Conservation (phyloP, 1,140 invertebrate genomes). For the Dendroctonus valens region DNA sequence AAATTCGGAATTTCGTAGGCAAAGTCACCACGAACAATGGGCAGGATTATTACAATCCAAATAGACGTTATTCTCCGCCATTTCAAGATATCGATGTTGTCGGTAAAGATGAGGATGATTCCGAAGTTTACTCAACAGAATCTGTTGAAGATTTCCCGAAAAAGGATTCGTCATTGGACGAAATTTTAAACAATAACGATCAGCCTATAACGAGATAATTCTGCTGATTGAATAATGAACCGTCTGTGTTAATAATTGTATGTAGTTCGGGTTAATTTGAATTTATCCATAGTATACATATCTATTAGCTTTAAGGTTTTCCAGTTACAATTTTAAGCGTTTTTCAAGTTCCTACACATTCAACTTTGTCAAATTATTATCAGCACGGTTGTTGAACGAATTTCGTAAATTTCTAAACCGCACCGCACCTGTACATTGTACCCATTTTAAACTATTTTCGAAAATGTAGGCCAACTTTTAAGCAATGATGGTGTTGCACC, state of each 20-base stretch:
- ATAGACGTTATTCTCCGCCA: constrained; percentile 50
- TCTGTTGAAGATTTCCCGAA: constrained; percentile 3
- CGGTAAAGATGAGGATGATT: constrained; percentile 54
- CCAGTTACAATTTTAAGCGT: constrained; percentile 17
- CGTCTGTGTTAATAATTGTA: constrained; percentile 28
- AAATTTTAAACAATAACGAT: constrained; percentile 17
- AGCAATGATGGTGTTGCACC: not conserved
- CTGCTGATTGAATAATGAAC: constrained; percentile 9
- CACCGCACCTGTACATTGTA: constrained; percentile 20
- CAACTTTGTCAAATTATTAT: constrained; percentile 39
- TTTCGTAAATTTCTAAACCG: constrained; percentile 13
- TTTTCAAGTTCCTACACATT: constrained; percentile 45
- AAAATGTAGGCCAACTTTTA: not conserved
- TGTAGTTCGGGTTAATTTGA: constrained; percentile 9
- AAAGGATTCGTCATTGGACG: constrained; percentile 1
- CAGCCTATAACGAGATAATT: constrained; percentile 18
- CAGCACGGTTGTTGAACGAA: constrained; percentile 23
- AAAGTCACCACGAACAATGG: constrained; percentile 62
- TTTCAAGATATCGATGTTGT: constrained; percentile 50
- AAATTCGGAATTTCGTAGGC: constrained; percentile 86
- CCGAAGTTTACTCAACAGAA: constrained; percentile 51
- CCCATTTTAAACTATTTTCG: constrained; percentile 4
- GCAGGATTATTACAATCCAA: constrained; percentile 50
- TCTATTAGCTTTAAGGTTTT: constrained; percentile 11
- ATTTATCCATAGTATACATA: constrained; percentile 21